Conservation (phyloP, 2,113 vertebrate species). For the Clarias gariepinus region DNA sequence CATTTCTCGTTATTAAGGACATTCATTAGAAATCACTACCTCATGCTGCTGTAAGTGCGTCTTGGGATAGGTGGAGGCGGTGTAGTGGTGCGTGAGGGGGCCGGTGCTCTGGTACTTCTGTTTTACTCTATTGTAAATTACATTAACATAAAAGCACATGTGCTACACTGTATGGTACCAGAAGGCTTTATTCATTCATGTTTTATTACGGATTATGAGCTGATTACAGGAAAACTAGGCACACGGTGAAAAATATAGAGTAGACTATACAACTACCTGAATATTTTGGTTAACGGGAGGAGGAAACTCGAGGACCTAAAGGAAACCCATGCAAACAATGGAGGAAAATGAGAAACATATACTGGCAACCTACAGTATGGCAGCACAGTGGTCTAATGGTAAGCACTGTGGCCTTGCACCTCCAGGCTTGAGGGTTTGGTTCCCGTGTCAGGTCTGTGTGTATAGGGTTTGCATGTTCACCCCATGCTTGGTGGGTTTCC, state of each 20-base stretch:
- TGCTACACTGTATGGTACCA: background rate
- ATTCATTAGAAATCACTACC: conserved; percentile 52
- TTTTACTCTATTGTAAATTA: conserved; percentile 12
- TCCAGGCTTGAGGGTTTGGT: too few relatives aligned
- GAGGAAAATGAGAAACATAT: background rate
- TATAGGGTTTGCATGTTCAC: too few relatives aligned
- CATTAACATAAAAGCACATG: background rate
- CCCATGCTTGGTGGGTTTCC: too few relatives aligned
- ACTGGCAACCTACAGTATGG: too few relatives aligned
- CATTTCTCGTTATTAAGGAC: conserved; percentile 53
- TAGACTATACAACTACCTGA: background rate
- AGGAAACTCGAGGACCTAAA: background rate
- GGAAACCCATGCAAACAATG: background rate
- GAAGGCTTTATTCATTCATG: background rate
- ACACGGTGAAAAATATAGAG: background rate
- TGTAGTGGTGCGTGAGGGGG: background rate
- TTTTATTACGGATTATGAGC: background rate
- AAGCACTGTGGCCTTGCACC: too few relatives aligned
- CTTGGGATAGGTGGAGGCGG: background rate
- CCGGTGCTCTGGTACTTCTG: background rate
- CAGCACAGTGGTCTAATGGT: too few relatives aligned
- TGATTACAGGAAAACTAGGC: background rate
- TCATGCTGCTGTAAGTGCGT: conserved; percentile 39
- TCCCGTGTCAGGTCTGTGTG: too few relatives aligned
- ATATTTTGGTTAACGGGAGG: background rate